phyloP scores from a whole-genome alignment of 1,140 invertebrate genomes.

The Lethrus apterus region DNA sequence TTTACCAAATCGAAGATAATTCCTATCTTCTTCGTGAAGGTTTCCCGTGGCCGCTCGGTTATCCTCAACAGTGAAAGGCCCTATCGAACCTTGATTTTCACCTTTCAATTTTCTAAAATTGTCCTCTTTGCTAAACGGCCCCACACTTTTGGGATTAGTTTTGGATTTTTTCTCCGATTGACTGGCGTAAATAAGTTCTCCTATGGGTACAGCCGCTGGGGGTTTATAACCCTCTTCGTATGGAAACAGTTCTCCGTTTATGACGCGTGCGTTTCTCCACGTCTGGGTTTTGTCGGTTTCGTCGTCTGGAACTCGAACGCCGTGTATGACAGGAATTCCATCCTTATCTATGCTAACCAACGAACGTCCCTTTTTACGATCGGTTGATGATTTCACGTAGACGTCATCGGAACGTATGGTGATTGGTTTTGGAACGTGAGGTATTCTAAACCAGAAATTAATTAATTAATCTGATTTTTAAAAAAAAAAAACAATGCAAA shows the following conservation, averaged over 20 bases:
- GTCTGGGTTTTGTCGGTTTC: slow-evolving; percentile 67
- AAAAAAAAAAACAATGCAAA: too few relatives aligned
- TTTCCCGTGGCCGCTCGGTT: slow-evolving; percentile 40
- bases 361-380: slow-evolving; percentile 44
- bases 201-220: slow-evolving; percentile 49
- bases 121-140: slow-evolving; percentile 37
- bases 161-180: slow-evolving; percentile 25
- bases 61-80: slow-evolving; percentile 35
- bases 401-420: slow-evolving; percentile 54
- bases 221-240: slow-evolving; percentile 60
- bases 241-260: slow-evolving; percentile 68
- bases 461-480: too few relatives aligned
- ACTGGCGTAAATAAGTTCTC: slow-evolving; percentile 46
- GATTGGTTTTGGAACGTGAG: slow-evolving; percentile 57
- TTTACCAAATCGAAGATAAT: slow-evolving; percentile 30
- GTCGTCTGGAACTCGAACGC: slow-evolving; percentile 72
- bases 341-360: slow-evolving; percentile 55
- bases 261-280: slow-evolving; percentile 79
- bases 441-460: slow-evolving; percentile 31
- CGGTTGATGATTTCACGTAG: slow-evolving; percentile 48
- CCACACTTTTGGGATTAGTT: slow-evolving; percentile 25
- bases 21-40: slow-evolving; percentile 25
- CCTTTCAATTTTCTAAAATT: slow-evolving; percentile 31
- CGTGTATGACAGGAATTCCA: slow-evolving; percentile 71
- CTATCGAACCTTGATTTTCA: slow-evolving; percentile 13